phyloP scores from a whole-genome alignment of 1,140 invertebrate species.

The Metaphire vulgaris region DNA sequence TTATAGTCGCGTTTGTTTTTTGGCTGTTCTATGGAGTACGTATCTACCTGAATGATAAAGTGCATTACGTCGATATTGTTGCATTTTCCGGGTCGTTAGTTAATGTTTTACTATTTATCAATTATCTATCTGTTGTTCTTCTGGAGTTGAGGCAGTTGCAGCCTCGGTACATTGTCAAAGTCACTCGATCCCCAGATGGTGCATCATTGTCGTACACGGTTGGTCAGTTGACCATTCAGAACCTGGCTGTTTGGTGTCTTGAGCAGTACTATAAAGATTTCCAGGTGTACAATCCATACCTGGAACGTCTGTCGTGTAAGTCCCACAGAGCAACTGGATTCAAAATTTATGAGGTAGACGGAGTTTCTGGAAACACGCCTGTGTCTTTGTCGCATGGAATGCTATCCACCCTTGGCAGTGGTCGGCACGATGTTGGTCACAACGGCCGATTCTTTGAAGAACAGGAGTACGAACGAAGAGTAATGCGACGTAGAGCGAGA shows the following conservation, averaged over 20 bases:
- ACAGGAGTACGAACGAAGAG: slow-evolving; percentile 87
- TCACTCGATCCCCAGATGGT: slow-evolving; percentile 88
- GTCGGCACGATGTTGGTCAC: slow-evolving; percentile 75
- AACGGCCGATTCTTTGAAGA: slow-evolving; percentile 97
- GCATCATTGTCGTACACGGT: slow-evolving; percentile 66
- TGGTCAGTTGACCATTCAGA: slow-evolving; percentile 86
- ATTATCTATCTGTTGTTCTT: slow-evolving; percentile 85
- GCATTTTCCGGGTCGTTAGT: slow-evolving; percentile 81
- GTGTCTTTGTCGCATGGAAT: slow-evolving; percentile 59
- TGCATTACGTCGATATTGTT: slow-evolving; percentile 62
- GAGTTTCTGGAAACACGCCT: slow-evolving; percentile 45
- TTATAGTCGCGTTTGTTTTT: slow-evolving; percentile 86
- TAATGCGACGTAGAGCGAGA: slow-evolving; percentile 81
- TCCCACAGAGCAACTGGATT: slow-evolving; percentile 61
- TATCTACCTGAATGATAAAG: slow-evolving; percentile 56
- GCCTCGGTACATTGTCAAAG: slow-evolving; percentile 80
- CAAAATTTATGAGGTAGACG: slow-evolving; percentile 95
- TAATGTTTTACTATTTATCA: slow-evolving; percentile 88
- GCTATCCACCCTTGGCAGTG: slow-evolving; percentile 52
- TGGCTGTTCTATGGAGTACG: slow-evolving; percentile 96
- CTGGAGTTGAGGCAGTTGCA: slow-evolving; percentile 85
- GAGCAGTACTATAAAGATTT: slow-evolving; percentile 95
- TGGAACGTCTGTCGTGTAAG: slow-evolving; percentile 52
- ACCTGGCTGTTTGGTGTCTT: slow-evolving; percentile 85
- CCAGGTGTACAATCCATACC: slow-evolving; percentile 89